phyloP scores from a whole-genome alignment of 2,888 invertebrate genomes.

The Nomada ruficornis region DNA sequence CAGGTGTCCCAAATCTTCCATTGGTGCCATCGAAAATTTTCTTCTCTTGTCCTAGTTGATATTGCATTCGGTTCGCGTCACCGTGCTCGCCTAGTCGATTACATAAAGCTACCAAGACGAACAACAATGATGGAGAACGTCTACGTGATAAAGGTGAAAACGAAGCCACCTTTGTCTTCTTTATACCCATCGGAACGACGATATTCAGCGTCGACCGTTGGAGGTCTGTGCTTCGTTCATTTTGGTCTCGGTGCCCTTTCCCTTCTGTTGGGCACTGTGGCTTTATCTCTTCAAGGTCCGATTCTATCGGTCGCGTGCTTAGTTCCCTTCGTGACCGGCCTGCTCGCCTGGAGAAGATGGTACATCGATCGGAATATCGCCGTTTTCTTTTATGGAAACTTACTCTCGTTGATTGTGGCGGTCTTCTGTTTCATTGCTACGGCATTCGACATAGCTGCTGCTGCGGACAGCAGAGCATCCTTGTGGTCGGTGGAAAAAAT shows the following conservation, averaged over 20 bases:
- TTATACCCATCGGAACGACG: constrained; percentile 88
- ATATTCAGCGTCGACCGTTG: constrained; percentile 89
- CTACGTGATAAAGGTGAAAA: constrained; percentile 88
- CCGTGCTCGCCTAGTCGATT: neutral
- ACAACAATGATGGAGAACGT: constrained; percentile 87
- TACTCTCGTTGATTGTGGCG: constrained; percentile 86
- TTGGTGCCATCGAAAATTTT: neutral
- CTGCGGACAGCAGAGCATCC: constrained; percentile 69
- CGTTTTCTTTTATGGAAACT: constrained; percentile 87
- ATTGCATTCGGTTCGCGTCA: neutral
- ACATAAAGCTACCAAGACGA: neutral
- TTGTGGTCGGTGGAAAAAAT: constrained; percentile 61
- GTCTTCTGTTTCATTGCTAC: constrained; percentile 84
- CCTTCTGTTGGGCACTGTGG: constrained; percentile 86
- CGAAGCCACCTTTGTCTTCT: constrained; percentile 86
- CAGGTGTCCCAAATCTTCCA: neutral
- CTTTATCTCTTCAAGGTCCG: constrained; percentile 77
- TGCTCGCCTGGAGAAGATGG: constrained; percentile 88
- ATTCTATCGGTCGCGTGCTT: constrained; percentile 73
- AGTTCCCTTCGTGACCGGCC: constrained; percentile 84
- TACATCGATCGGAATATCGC: constrained; percentile 89
- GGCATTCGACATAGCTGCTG: constrained; percentile 83
- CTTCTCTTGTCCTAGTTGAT: neutral
- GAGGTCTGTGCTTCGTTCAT: constrained; percentile 88
- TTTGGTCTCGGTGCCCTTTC: constrained; percentile 87